phyloP scores from a whole-genome alignment of 2,888 invertebrate species.

The Pseudococcus viburni region DNA sequence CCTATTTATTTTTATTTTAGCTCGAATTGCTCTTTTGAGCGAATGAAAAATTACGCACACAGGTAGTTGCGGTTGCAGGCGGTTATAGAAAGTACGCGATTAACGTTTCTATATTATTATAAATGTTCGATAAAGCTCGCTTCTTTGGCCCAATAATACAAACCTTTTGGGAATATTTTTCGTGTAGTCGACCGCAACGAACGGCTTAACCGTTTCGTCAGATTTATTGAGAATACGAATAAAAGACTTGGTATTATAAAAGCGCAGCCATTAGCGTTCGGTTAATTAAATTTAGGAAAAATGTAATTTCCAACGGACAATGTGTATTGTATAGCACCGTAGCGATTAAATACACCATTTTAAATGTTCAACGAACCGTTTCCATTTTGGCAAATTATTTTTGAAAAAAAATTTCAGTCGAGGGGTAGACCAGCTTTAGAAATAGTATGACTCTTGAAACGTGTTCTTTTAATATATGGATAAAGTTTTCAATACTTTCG shows the following conservation, averaged over 20 bases:
- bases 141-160: not conserved
- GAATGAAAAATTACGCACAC: not conserved
- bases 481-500: no score
- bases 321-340: not conserved
- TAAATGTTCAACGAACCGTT: not conserved
- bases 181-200: not conserved
- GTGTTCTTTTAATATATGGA: not conserved
- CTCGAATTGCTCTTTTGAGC: not conserved
- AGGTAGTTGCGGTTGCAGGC: not conserved
- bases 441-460: not conserved
- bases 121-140: not conserved
- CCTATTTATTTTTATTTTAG: not conserved
- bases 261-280: not conserved
- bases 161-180: constrained; percentile 1
- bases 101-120: constrained; percentile 17
- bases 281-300: not conserved
- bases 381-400: not conserved
- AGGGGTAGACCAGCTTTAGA: not conserved
- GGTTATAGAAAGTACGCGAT: not conserved
- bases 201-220: constrained; percentile 2
- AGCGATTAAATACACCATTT: not conserved
- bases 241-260: not conserved
- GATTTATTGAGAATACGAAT: constrained; percentile 18
- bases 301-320: not conserved
- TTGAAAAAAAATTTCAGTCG: not conserved